phyloP scores from a whole-genome alignment of 2,797 vertebrate genomes.

The Dromococcyx pavoninus region DNA sequence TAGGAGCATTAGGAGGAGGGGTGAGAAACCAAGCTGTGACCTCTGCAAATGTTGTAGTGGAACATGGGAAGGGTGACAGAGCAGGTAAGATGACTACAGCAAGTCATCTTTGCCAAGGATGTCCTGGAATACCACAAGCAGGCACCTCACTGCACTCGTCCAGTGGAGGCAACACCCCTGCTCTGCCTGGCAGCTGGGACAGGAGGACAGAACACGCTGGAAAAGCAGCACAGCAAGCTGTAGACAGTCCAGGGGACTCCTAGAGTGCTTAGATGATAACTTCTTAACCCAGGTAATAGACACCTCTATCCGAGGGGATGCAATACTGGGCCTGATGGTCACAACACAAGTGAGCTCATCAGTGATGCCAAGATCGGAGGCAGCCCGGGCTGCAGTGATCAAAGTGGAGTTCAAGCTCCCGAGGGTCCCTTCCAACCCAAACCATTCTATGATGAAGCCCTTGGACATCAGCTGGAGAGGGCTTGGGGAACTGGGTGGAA shows the following conservation, averaged over 20 bases:
- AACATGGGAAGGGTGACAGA: background rate
- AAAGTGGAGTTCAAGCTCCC: no score
- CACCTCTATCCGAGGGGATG: no score
- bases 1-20: background rate
- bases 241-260: no score
- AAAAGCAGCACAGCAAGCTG: no score
- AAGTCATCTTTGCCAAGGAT: background rate
- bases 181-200: background rate
- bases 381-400: no score
- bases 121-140: background rate
- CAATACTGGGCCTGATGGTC: no score
- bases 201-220: fast-evolving
- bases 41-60: background rate
- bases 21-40: background rate
- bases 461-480: background rate
- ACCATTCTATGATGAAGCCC: background rate
- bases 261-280: no score
- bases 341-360: no score
- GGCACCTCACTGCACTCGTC: background rate
- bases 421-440: no score
- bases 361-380: no score
- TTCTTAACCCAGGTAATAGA: no score
- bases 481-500: background rate
- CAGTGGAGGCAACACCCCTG: background rate
- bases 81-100: background rate